Conservation (phyloP, 2,888 invertebrate species). For the Dasysyrphus tricinctus region DNA sequence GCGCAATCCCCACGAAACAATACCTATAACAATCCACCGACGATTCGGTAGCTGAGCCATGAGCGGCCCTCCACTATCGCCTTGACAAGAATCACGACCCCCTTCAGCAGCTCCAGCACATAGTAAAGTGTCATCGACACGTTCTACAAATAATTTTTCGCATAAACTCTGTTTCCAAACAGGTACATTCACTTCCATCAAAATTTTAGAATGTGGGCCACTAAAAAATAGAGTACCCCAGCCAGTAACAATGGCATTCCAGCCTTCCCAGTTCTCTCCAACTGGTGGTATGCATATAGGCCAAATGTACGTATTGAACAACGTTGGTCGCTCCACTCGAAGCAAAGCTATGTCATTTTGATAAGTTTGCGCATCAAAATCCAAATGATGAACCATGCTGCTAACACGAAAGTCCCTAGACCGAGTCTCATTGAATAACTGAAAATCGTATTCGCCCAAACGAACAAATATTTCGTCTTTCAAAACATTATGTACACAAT, state of each 20-base stretch:
- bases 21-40: slow-evolving; percentile 90
- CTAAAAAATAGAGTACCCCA: slow-evolving; percentile 91
- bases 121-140: slow-evolving; percentile 87
- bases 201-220: slow-evolving; percentile 87
- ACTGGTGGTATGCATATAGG: slow-evolving; percentile 92
- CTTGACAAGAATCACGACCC: slow-evolving; percentile 93
- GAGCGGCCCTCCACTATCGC: slow-evolving; percentile 87
- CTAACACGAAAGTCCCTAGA: slow-evolving; percentile 88
- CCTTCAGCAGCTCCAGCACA: slow-evolving; percentile 92
- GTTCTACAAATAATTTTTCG: slow-evolving; percentile 86
- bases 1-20: slow-evolving; percentile 93
- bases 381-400: slow-evolving; percentile 87
- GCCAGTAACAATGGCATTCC: slow-evolving; percentile 88
- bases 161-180: slow-evolving; percentile 90
- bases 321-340: slow-evolving; percentile 86
- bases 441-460: slow-evolving; percentile 92
- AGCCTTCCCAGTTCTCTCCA: slow-evolving; percentile 86
- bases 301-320: slow-evolving; percentile 92
- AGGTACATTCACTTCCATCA: slow-evolving; percentile 91
- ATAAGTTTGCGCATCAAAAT: slow-evolving; percentile 88
- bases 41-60: slow-evolving; percentile 89
- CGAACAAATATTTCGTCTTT: slow-evolving; percentile 87
- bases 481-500: slow-evolving; percentile 84
- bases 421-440: slow-evolving; percentile 87
- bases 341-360: slow-evolving; percentile 91